A percentile compares a stretch with the other conserved stretches of the same genome.
These are phyloP conservation scores for Oeneis ivallda DNA, from an alignment of 2,888 invertebrate species.

Conservation along the genomic window DNA sequence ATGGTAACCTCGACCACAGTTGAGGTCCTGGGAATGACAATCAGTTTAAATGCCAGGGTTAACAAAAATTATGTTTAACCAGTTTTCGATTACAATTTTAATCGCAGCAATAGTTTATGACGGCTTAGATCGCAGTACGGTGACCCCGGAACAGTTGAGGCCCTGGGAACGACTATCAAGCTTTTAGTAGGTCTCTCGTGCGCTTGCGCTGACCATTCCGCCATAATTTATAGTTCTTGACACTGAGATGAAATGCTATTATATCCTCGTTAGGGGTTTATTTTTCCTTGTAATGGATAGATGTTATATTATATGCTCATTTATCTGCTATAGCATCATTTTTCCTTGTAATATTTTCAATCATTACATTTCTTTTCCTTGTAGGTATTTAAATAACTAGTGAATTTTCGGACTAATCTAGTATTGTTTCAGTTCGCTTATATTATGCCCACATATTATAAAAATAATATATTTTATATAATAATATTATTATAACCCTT, in stretches of 20 bases:
- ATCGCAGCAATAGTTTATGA: conserved; percentile 24
- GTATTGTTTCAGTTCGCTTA: neutral
- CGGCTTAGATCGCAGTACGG: conserved; percentile 32
- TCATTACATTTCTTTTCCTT: neutral
- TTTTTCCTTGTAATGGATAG: conserved; percentile 5
- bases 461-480: too few species aligned
- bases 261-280: conserved; percentile 23
- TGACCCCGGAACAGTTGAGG: conserved; percentile 54
- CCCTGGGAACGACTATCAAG: conserved; percentile 47
- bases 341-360: neutral
- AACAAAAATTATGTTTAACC: neutral
- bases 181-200: conserved; percentile 37
- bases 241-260: conserved; percentile 25
- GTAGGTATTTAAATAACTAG: too few species aligned
- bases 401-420: too few species aligned
- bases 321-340: too few species aligned
- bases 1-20: conserved; percentile 3
- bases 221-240: conserved; percentile 35
- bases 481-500: too few species aligned
- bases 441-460: too few species aligned
- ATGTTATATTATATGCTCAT: neutral
- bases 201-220: conserved; percentile 27
- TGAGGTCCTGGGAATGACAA: conserved; percentile 14
- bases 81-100: conserved; percentile 10
- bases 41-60: conserved; percentile 16